Evolutionary conservation across 1,140 invertebrate species (phyloP).

Genomic region (Proales similis): DNA sequence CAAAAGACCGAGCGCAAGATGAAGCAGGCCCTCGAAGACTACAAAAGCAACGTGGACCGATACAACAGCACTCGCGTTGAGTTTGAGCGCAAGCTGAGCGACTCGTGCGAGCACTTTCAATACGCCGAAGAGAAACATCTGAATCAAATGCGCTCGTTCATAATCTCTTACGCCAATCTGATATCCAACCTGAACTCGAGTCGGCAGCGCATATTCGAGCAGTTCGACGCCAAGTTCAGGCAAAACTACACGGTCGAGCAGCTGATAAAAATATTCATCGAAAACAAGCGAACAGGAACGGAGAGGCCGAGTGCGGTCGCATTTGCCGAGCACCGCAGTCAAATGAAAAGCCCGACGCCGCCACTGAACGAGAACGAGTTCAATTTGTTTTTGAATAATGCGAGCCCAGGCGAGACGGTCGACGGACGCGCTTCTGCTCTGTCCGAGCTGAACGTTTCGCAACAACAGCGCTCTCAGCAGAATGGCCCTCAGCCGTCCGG

Average conservation of each 20-base stretch:
- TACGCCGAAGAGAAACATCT: constrained; percentile 28
- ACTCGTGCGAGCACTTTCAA: constrained; percentile 34
- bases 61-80: constrained; percentile 8
- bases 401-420: background rate
- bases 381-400: background rate
- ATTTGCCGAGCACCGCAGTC: constrained; percentile 11
- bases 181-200: background rate
- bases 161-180: constrained; percentile 3
- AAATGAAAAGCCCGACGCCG: background rate
- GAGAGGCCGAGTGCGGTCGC: constrained; percentile 5
- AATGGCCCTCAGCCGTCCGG: background rate
- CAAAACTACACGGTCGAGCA: background rate
- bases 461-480: background rate
- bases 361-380: constrained; percentile 27
- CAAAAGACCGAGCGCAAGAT: constrained; percentile 21
- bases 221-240: constrained; percentile 1
- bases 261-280: constrained; percentile 16
- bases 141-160: constrained; percentile 16
- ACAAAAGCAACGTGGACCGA: constrained; percentile 11
- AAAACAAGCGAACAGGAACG: constrained; percentile 19
- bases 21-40: constrained; percentile 22
- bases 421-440: background rate
- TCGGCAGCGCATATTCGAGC: background rate
- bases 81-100: constrained; percentile 26
- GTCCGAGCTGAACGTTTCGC: background rate